Conservation (phyloP, 2,113 vertebrate genomes). For the Triplophysa rosa region DNA sequence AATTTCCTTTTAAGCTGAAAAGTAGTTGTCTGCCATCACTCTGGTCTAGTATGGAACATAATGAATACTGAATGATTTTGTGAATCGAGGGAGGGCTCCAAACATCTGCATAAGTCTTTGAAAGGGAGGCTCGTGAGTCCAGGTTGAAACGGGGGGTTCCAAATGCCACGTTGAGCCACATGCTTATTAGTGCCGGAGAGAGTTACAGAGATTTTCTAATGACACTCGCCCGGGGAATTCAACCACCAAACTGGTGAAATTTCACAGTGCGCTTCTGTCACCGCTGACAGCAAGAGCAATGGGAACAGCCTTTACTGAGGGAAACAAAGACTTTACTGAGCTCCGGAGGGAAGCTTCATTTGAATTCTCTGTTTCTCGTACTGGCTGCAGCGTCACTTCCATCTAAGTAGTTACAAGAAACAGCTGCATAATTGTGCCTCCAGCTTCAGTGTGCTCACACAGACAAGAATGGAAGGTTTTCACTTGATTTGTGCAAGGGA, state of each 20-base stretch:
- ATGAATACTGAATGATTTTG: conserved; percentile 17
- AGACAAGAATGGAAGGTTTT: conserved; percentile 37
- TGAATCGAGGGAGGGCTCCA: conserved; percentile 18
- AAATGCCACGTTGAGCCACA: conserved; percentile 47
- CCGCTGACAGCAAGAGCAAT: conserved; percentile 51
- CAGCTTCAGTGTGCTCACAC: conserved; percentile 44
- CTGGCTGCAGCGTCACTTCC: conserved; percentile 49
- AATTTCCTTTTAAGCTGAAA: conserved; percentile 17
- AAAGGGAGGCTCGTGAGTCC: conserved; percentile 34
- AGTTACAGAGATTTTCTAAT: conserved; percentile 54
- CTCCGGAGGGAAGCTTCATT: conserved; percentile 57
- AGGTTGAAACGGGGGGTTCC: conserved; percentile 37
- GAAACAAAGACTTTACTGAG: conserved; percentile 54
- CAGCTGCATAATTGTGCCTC: conserved; percentile 55
- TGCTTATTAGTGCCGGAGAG: conserved; percentile 54
- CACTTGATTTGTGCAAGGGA: conserved; percentile 39
- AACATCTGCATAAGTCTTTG: conserved; percentile 43
- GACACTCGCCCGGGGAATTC: conserved; percentile 44
- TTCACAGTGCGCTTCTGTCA: conserved; percentile 50
- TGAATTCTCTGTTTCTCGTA: conserved; percentile 51
- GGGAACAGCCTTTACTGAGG: conserved; percentile 55
- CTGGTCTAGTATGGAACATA: conserved; percentile 9
- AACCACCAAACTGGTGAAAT: conserved; percentile 47
- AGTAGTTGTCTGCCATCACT: background rate
- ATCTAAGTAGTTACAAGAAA: conserved; percentile 50